Conservation (phyloP, 2,113 vertebrate species). For the Leiothrix lutea region DNA sequence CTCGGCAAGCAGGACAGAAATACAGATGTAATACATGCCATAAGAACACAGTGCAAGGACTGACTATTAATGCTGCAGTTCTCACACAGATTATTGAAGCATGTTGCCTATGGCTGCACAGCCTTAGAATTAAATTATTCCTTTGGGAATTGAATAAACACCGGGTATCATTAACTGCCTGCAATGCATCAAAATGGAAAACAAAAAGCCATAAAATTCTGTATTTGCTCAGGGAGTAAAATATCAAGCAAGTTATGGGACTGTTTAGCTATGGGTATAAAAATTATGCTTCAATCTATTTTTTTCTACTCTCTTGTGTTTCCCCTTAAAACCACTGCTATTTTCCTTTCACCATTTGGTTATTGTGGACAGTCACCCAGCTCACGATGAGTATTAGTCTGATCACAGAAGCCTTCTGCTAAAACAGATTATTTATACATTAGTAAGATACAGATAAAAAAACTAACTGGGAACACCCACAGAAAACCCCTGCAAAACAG, state of each 20-base stretch:
- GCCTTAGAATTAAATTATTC: neutral
- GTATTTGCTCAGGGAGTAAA: neutral
- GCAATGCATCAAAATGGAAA: neutral
- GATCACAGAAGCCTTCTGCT: neutral
- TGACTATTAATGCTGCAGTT: neutral
- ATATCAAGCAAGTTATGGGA: neutral
- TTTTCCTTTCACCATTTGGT: neutral
- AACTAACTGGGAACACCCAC: neutral
- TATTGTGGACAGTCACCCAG: neutral
- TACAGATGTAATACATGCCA: neutral
- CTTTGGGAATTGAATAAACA: constrained; percentile 3
- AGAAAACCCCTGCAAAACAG: neutral
- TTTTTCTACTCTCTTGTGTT: neutral
- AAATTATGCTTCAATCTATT: neutral
- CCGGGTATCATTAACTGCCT: neutral
- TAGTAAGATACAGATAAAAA: neutral
- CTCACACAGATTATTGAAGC: neutral
- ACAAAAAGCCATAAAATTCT: neutral
- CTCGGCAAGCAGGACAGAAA: neutral
- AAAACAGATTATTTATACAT: neutral
- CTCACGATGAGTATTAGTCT: neutral
- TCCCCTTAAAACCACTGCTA: neutral
- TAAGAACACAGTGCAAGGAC: neutral
- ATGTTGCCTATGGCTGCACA: neutral
- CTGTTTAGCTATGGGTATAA: neutral